Evolutionary conservation across 2,888 invertebrate genomes (phyloP).

Genomic region (Merodon equestris): DNA sequence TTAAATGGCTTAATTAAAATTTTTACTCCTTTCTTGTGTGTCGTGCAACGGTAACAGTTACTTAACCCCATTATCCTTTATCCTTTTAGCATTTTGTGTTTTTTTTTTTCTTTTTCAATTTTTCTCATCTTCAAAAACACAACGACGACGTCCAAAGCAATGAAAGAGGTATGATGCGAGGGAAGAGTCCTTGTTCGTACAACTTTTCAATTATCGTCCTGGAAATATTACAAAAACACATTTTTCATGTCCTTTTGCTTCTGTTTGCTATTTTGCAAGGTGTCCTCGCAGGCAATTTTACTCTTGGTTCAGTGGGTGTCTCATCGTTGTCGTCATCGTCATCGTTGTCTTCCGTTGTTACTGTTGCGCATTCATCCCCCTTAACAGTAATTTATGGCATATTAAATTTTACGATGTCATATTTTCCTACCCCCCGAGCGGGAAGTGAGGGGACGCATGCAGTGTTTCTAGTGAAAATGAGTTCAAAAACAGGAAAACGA

Average conservation of each 20-base stretch:
- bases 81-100: conserved; percentile 20
- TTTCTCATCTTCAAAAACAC: conserved; percentile 19
- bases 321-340: conserved; percentile 35
- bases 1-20: conserved; percentile 68
- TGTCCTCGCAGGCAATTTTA: conserved; percentile 30
- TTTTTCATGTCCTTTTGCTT: conserved; percentile 13
- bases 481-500: conserved; percentile 35
- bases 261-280: conserved; percentile 13
- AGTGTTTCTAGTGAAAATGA: conserved; percentile 27
- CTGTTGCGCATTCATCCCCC: conserved; percentile 63
- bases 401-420: conserved; percentile 75
- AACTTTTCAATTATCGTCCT: conserved; percentile 69
- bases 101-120: conserved; percentile 41
- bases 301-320: conserved; percentile 36
- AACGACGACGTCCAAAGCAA: conserved; percentile 14
- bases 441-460: background rate
- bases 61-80: conserved; percentile 68
- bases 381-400: conserved; percentile 74
- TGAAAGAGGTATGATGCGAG: conserved; percentile 14
- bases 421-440: conserved; percentile 67
- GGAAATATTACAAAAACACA: conserved; percentile 52
- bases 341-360: conserved; percentile 47
- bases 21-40: conserved; percentile 59
- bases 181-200: conserved; percentile 47
- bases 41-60: conserved; percentile 31